Evolutionary conservation across 1,140 invertebrate genomes (phyloP).

Genomic region (Leptinotarsa defecta): DNA sequence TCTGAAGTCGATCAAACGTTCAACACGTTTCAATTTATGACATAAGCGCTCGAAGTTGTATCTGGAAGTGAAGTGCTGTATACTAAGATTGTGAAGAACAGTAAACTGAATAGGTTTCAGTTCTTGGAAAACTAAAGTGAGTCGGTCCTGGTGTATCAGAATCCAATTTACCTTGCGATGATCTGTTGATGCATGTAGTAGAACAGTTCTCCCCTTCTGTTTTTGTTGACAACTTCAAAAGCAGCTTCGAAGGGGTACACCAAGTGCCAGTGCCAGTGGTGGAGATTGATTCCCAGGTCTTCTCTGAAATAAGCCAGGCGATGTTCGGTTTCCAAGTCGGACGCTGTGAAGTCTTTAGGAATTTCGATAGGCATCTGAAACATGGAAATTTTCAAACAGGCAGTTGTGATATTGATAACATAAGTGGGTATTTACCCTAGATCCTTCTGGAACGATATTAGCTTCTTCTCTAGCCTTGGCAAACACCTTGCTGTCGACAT

Average conservation of each 20-base stretch:
- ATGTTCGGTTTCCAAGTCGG: slow-evolving; percentile 68
- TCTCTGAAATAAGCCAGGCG: slow-evolving; percentile 70
- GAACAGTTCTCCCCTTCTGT: slow-evolving; percentile 75
- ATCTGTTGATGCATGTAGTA: slow-evolving; percentile 82
- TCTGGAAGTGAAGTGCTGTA: slow-evolving; percentile 41
- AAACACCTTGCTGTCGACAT: slow-evolving; percentile 74
- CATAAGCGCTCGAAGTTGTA: slow-evolving; percentile 74
- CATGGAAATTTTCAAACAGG: slow-evolving; percentile 51
- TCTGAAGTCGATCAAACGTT: slow-evolving; percentile 64
- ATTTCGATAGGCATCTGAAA: slow-evolving; percentile 62
- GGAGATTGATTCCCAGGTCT: slow-evolving; percentile 70
- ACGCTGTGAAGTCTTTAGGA: slow-evolving; percentile 68
- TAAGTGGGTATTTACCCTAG: slow-evolving; percentile 59
- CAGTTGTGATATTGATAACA: too few species aligned
- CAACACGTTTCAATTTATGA: slow-evolving; percentile 65
- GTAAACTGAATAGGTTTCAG: too few species aligned
- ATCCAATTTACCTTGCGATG: slow-evolving; percentile 60
- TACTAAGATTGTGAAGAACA: too few species aligned
- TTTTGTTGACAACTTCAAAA: slow-evolving; percentile 67
- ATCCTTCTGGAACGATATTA: slow-evolving; percentile 65
- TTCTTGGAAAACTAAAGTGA: too few species aligned
- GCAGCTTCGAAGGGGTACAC: slow-evolving; percentile 74
- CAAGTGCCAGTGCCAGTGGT: slow-evolving; percentile 87
- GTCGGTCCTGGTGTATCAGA: too few species aligned
- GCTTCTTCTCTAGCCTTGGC: slow-evolving; percentile 69